Evolutionary conservation across 2,797 vertebrate genomes (phyloP).

Genomic region (Benthosema pterotum): DNA sequence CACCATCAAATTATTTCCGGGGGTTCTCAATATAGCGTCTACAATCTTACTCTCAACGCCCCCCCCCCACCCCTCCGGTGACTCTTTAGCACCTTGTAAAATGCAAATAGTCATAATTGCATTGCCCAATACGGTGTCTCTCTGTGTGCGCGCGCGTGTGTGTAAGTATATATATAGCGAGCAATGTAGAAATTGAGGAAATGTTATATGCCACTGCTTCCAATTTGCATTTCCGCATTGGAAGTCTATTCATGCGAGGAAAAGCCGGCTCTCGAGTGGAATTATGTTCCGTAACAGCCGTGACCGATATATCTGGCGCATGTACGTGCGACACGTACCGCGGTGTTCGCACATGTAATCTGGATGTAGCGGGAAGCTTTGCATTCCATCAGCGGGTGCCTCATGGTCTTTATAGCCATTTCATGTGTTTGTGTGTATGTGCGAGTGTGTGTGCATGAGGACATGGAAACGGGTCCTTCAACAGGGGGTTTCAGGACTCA

Average conservation of each 20-base stretch:
- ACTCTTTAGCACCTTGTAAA: conserved; percentile 57
- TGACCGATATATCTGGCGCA: conserved; percentile 29
- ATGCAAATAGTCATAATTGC: conserved; percentile 64
- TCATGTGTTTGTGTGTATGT: conserved; percentile 21
- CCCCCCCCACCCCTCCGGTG: not conserved
- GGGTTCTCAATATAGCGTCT: conserved; percentile 52
- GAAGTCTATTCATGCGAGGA: conserved; percentile 27
- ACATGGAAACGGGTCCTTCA: no score
- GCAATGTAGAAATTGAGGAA: conserved; percentile 30
- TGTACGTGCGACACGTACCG: conserved; percentile 15
- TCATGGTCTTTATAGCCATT: conserved; percentile 25
- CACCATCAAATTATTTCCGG: conserved; percentile 65
- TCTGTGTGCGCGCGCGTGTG: no score
- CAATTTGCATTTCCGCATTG: conserved; percentile 44
- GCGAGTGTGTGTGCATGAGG: not conserved
- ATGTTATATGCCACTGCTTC: conserved; percentile 23
- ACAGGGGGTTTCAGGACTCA: no score
- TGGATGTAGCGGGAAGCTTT: conserved; percentile 6
- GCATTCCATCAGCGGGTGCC: conserved; percentile 9
- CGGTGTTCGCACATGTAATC: not conserved
- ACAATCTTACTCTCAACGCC: conserved; percentile 43
- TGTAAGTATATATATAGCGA: conserved; percentile 24
- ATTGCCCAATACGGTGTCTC: conserved; percentile 44
- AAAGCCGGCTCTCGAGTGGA: conserved; percentile 32
- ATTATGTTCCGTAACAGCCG: conserved; percentile 11